phyloP scores from a whole-genome alignment of 2,888 invertebrate species.

The Elaeidobius kamerunicus region DNA sequence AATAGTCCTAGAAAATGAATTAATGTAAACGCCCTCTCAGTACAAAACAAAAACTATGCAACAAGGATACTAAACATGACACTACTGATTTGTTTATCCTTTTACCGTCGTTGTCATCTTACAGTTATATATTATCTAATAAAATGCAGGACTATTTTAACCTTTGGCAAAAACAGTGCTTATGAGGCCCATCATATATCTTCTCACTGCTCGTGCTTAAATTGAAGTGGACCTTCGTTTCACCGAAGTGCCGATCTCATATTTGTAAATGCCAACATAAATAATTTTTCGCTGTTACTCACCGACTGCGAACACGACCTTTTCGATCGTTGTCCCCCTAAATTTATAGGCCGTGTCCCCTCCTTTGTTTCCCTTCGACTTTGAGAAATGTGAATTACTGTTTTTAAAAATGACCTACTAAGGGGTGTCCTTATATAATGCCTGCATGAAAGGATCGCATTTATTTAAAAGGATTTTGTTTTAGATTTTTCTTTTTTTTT shows the following conservation, averaged over 20 bases:
- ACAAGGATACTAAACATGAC: too few species aligned
- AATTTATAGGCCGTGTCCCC: constrained; percentile 26
- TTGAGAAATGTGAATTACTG: constrained; percentile 27
- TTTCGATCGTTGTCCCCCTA: constrained; percentile 23
- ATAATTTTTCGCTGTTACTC: constrained; percentile 24
- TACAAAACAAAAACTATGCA: too few species aligned
- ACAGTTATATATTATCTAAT: too few species aligned
- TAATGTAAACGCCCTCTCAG: too few species aligned
- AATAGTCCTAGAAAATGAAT: too few species aligned
- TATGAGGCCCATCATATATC: constrained; percentile 8
- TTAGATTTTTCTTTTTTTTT: too few species aligned
- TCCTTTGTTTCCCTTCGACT: constrained; percentile 23
- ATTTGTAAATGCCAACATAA: constrained; percentile 29
- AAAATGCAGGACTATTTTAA: too few species aligned
- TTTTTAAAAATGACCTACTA: constrained; percentile 18
- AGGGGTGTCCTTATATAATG: too few species aligned
- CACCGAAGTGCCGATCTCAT: constrained; percentile 16
- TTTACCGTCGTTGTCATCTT: too few species aligned
- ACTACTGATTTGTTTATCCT: too few species aligned
- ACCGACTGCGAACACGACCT: constrained; percentile 20
- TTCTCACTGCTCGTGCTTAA: constrained; percentile 4
- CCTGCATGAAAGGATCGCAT: constrained; percentile 18
- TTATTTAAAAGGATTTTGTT: too few species aligned
- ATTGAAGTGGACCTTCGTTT: constrained; percentile 14
- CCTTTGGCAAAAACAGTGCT: background rate